Percentiles rank a stretch among this genome's conserved stretches.
phyloP scores from a whole-genome alignment of 30 jellyfish, hydroid and myxozoan genomes.

The Cassiopea andromeda region DNA sequence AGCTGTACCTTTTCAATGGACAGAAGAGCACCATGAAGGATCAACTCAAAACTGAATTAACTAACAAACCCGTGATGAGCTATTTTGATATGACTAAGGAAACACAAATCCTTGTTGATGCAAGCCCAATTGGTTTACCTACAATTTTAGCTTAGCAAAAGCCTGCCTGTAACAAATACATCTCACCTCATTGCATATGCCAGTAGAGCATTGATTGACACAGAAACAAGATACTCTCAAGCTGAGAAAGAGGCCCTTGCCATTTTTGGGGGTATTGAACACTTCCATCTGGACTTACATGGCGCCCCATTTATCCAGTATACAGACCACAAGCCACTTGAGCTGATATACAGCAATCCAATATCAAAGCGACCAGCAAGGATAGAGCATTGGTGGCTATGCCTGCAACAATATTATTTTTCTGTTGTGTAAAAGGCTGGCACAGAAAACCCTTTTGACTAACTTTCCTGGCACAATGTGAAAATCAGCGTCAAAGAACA shows the following conservation, averaged over 20 bases:
- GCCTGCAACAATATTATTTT: constrained; percentile 38
- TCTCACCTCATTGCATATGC: constrained; percentile 23
- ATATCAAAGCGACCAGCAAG: constrained; percentile 47
- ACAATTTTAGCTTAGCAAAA: constrained; percentile 29
- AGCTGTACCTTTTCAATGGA: constrained; percentile 17
- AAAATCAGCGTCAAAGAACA: not conserved
- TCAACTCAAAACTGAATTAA: constrained; percentile 6
- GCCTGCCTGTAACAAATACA: constrained; percentile 7
- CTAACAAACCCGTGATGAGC: constrained; percentile 17
- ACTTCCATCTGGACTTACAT: constrained; percentile 28
- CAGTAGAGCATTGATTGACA: constrained; percentile 24
- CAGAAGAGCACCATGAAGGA: constrained; percentile 4
- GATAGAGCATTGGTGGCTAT: constrained; percentile 20
- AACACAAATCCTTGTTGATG: constrained; percentile 8
- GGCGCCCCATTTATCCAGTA: constrained; percentile 24
- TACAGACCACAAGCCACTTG: constrained; percentile 39
- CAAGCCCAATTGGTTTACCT: constrained; percentile 42
- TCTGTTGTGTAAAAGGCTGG: constrained; percentile 21
- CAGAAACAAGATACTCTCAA: constrained; percentile 42
- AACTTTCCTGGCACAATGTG: constrained; percentile 14
- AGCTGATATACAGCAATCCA: constrained; percentile 37
- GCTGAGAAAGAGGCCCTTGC: constrained; percentile 54
- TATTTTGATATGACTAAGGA: constrained; percentile 38
- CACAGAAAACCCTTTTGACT: constrained; percentile 43
- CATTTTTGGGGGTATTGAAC: constrained; percentile 43